Conservation (phyloP, 2,888 invertebrate species). For the Drosophila villosipedis region DNA sequence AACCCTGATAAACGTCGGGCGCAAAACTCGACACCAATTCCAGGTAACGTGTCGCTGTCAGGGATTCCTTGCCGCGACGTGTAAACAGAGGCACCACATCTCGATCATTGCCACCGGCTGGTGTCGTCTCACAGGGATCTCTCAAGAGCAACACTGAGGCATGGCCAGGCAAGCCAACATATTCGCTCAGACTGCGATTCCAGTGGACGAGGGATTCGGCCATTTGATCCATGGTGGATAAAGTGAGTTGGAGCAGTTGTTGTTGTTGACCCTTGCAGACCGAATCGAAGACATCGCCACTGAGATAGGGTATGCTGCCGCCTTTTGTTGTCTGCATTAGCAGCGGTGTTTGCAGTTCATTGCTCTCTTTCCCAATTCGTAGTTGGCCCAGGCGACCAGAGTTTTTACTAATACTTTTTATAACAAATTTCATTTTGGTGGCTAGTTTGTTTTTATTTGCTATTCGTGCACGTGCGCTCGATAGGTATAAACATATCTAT, state of each 20-base stretch:
- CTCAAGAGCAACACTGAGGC: slow-evolving; percentile 85
- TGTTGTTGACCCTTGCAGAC: slow-evolving; percentile 87
- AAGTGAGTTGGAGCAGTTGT: slow-evolving; percentile 89
- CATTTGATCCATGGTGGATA: slow-evolving; percentile 89
- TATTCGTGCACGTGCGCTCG: slow-evolving; percentile 33
- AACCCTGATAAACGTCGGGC: slow-evolving; percentile 92
- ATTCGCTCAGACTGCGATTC: slow-evolving; percentile 89
- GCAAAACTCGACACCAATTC: slow-evolving; percentile 90
- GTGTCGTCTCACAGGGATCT: slow-evolving; percentile 89
- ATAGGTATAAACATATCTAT: slow-evolving; percentile 15
- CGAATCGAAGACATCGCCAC: slow-evolving; percentile 89
- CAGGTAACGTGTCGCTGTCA: slow-evolving; percentile 90
- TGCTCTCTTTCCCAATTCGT: slow-evolving; percentile 71
- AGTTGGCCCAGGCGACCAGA: slow-evolving; percentile 90
- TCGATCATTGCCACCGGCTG: slow-evolving; percentile 90
- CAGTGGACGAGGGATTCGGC: slow-evolving; percentile 88
- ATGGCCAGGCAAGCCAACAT: slow-evolving; percentile 88
- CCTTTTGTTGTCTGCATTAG: slow-evolving; percentile 91
- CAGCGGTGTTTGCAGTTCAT: slow-evolving; percentile 90
- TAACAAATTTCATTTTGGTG: slow-evolving; percentile 89
- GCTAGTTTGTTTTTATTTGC: not conserved
- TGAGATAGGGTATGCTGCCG: slow-evolving; percentile 93
- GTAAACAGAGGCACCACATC: slow-evolving; percentile 92
- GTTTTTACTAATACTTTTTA: slow-evolving; percentile 87
- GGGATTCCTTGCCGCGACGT: slow-evolving; percentile 89